Evolutionary conservation across 1,140 invertebrate species (phyloP), one percentile per base, ranked within the genome.

Genomic region (Neodiprion fabricii): DNA sequence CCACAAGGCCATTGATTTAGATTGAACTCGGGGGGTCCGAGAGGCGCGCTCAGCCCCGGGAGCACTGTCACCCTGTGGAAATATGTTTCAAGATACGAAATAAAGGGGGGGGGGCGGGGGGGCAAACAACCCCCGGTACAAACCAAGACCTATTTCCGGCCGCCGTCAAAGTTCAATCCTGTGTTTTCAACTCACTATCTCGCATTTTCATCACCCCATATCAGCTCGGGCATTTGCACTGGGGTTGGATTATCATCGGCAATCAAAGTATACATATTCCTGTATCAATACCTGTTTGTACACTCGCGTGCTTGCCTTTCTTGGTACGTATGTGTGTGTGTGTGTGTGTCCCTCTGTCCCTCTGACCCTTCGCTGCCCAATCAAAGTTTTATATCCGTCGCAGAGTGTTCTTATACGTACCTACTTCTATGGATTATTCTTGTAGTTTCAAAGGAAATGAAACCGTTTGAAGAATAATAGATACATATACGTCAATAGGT

Each of bases 1-100:
- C 86, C 86, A 88, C 86, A 87, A 87, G 85, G 80, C 84, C 85
- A 88, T 87, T 88, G 86, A 88, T 88, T 88, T 87, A 87, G 86
- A 87, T 86, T 85, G 84, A 79, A 79, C 82, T 80, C 81, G 81
- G 79, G 84, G 82, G 84, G 79, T 61, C 53, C 53, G 53, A 9
- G 53, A 61, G 53, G 53, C 53, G 53, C 53, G 53, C 28, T 40
- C n/a, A 9, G 53, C 53, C 53, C 53, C 53, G 9, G 53, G 53
- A 61, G 11, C n/a, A 61, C 11, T 61, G 53, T 61, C 53, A 61
- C 53, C 11, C 11, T 61, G 53, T 61, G 53, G 53, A 61, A 61
- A 61, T 61, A 61, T 61, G 53, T 61, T 61, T 14, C 53, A 61
- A 61, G 53, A 61, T 61, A 12, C 53, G 53, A 61, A 61, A 61